A percentile compares a stretch with the other conserved stretches of the same genome.
Evolutionary conservation across 2,797 vertebrate genomes (phyloP).

Genomic region (Chaunax sp.): DNA sequence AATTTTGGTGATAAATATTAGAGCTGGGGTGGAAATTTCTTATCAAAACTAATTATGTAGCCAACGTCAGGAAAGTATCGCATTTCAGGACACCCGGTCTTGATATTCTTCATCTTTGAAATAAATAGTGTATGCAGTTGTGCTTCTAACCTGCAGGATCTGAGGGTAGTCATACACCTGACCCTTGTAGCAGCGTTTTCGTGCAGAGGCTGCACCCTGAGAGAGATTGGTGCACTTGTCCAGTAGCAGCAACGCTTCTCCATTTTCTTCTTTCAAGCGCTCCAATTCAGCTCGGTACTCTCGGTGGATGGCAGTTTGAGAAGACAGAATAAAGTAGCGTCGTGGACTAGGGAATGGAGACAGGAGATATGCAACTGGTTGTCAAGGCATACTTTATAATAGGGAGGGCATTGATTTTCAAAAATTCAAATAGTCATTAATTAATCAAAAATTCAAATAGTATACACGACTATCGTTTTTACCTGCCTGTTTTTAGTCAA

Average conservation of each 20-base stretch:
- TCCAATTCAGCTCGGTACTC: constrained; percentile 93
- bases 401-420: no score
- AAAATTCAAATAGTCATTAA: no score
- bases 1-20: neutral
- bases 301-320: constrained; percentile 91
- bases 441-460: no score
- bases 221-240: constrained; percentile 96
- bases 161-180: constrained; percentile 96
- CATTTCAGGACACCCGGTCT: neutral
- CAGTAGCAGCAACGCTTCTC: constrained; percentile 90
- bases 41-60: no score
- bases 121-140: neutral
- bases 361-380: constrained; percentile 7
- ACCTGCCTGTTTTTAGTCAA: no score
- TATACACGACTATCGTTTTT: no score
- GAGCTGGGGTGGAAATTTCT: neutral
- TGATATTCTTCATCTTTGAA: neutral
- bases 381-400: neutral
- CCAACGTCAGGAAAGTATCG: neutral
- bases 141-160: constrained; percentile 90
- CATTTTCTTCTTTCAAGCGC: constrained; percentile 91
- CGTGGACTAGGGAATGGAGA: constrained; percentile 81
- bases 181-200: constrained; percentile 92
- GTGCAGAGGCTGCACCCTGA: constrained; percentile 83
- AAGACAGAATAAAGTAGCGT: constrained; percentile 92